Evolutionary conservation across 2,888 invertebrate species (phyloP), one percentile per base, ranked within the genome.

Genomic region (Melieria omissa): DNA sequence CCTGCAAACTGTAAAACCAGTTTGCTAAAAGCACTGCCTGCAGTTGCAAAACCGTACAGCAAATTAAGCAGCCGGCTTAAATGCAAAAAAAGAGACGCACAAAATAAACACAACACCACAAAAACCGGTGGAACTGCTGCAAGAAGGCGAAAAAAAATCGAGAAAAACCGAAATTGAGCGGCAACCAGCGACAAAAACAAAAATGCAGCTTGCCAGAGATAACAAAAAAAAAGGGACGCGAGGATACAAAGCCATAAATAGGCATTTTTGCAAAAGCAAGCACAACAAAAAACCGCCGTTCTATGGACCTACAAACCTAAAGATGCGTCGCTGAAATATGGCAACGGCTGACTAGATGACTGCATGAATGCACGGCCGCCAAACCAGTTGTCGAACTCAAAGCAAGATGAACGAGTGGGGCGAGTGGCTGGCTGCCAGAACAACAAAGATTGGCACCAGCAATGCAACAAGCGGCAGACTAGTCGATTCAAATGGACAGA

Each of bases 291-390:
- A 52, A 52, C 14, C 52, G 29, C 57, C 57, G 57, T 57, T 16
- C 29, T 29, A 57, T 12, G 29, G 57, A 57, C 57, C 57, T 58
- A 58, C 58, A 58, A 58, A 58, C 58, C 58, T 58, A 58, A 58
- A 58, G 58, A 58, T 58, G 41, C 58, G 16, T 29, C 14, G 52
- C 14, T 52, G 10, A 5, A n/a, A 14, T 29, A 52, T 52, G 52
- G 5, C n/a, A 52, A 52, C 9, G 12, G 52, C 12, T 14, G 9
- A 14, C 52, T n/a, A 6, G 52, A 52, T n/a, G 10, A 9, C 5
- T n/a, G 52, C 12, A 52, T 52, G 14, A 12, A 5, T 52, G 52
- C 12, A 9, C 52, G 52, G 52, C 52, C 29, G 29, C 29, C 29
- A 29, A 29, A 29, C 29, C 29, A 29, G 29, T 29, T 29, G 29